A percentile compares a stretch with the other conserved stretches of the same genome.
These are phyloP conservation scores for Oenanthe melanoleuca DNA, from an alignment of 2,113 vertebrate species.

Conservation along the genomic window DNA sequence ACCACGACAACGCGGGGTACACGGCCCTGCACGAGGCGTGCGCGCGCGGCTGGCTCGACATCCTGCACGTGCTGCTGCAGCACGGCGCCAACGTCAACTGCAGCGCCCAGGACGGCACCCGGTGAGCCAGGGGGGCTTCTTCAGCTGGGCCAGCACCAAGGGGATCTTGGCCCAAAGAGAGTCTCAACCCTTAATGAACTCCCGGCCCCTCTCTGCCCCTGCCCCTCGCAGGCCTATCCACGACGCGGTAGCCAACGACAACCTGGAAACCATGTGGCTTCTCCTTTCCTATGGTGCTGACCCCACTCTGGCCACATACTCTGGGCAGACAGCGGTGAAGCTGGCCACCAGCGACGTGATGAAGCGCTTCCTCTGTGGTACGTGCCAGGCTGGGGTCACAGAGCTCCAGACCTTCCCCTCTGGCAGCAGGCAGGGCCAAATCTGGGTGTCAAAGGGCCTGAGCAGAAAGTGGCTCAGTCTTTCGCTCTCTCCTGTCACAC, in stretches of 20 bases:
- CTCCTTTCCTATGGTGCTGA: constrained; percentile 96
- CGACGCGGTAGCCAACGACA: constrained; percentile 94
- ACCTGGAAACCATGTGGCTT: constrained; percentile 94
- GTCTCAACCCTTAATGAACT: background rate
- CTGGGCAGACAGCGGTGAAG: constrained; percentile 94
- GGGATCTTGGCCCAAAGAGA: background rate
- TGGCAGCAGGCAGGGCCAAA: background rate
- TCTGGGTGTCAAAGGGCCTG: background rate
- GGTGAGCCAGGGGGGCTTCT: constrained; percentile 64
- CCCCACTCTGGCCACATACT: constrained; percentile 96
- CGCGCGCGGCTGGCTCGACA: constrained; percentile 91
- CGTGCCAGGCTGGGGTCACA: background rate
- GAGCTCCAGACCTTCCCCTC: background rate
- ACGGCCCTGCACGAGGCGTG: constrained; percentile 96
- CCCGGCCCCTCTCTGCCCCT: background rate
- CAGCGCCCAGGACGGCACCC: constrained; percentile 95
- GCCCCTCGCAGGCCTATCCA: constrained; percentile 86
- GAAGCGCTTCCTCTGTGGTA: constrained; percentile 93
- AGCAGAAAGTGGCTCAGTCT: background rate
- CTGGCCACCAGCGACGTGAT: constrained; percentile 90
- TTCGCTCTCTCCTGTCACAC: background rate
- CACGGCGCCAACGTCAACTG: constrained; percentile 98
- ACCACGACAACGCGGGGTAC: constrained; percentile 95
- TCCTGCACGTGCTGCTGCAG: constrained; percentile 91
- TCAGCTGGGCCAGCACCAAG: fast-evolving